Evolutionary conservation across 2,888 invertebrate species (phyloP), one percentile per base, ranked within the genome.

Genomic region (Sialis lutaria): DNA sequence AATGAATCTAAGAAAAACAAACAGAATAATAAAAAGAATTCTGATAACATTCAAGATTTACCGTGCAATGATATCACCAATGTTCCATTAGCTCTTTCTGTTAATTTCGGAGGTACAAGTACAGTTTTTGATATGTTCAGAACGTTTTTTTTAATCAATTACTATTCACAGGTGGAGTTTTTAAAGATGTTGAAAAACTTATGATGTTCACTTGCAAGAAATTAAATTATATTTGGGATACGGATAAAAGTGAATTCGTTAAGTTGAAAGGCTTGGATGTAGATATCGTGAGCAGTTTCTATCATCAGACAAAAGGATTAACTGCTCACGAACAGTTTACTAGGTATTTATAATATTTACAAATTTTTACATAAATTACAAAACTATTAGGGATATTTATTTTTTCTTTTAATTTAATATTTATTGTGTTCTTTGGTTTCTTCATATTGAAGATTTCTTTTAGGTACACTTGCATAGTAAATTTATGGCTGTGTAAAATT

Each of bases 171-270:
- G 46, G 47, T 30, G 47, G 47, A 6, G 33, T 34, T 5, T 47
- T 47, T 30, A 47, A 42, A 34, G n/a, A 47, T 10, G 37, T 42
- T 8, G 42, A 42, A 8, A 30, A 34, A n/a, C 12, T 47, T 30
- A 13, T 32, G 30, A 30, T 47, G 13, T 47, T 47, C 37, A 42
- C 47, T 2, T 88, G 87, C 58, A 90, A 91, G 61, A 90, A 90
- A 59, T 67, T 87, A 52, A 74, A 74, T 0, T 80, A 89, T 55
- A 69, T 88, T n/a, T 92, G 91, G 91, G 83, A 89, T 58, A 65
- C 67, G 0, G 73, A 74, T 32, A 72, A 72, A 6, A 72, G 74
- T 40, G 72, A 72, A 48, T 91, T 88, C 65, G 60, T 72, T 9
- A 75, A 79, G 55, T 65, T 91, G 33, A 74, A 74, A 40, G 90